Percentiles rank a stretch among this genome's conserved stretches.
phyloP scores from a whole-genome alignment of 2,797 vertebrate species.

The Cetoscarus ocellatus region DNA sequence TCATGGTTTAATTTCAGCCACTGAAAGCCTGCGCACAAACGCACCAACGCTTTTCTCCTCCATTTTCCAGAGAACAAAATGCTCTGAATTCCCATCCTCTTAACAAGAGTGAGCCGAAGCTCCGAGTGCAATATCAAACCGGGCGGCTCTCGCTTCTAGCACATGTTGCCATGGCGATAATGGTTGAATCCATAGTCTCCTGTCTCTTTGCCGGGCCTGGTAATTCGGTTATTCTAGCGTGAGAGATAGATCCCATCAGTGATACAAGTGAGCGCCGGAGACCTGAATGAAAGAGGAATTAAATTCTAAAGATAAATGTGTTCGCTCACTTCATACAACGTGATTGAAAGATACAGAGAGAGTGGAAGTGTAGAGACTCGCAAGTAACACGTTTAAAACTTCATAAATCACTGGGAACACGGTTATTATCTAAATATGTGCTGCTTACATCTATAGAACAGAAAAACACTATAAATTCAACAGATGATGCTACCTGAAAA shows the following conservation, averaged over 20 bases:
- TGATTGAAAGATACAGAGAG: conserved; percentile 66
- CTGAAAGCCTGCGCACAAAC: conserved; percentile 30
- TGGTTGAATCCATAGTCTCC: conserved; percentile 65
- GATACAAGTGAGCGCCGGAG: conserved; percentile 44
- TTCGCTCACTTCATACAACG: conserved; percentile 40
- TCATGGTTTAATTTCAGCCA: conserved; percentile 49
- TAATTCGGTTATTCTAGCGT: conserved; percentile 73
- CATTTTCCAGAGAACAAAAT: conserved; percentile 62
- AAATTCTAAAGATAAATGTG: conserved; percentile 61
- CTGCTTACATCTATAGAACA: conserved; percentile 6
- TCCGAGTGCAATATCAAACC: conserved; percentile 69
- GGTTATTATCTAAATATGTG: conserved; percentile 26
- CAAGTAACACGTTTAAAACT: conserved; percentile 45
- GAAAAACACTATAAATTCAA: conserved; percentile 6
- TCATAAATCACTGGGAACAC: conserved; percentile 45
- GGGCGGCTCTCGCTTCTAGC: conserved; percentile 44
- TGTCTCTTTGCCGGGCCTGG: conserved; percentile 44
- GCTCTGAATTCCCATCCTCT: conserved; percentile 62
- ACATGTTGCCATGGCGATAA: conserved; percentile 81
- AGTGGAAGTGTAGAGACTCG: conserved; percentile 29
- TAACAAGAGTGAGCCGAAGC: conserved; percentile 55
- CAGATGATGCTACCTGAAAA: neutral
- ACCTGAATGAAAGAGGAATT: conserved; percentile 68
- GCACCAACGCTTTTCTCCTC: conserved; percentile 27
- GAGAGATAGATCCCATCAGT: conserved; percentile 54